These are phyloP conservation scores for Eristalinus sepulchralis DNA, from an alignment of 2,888 invertebrate species.

Conservation along the genomic window DNA sequence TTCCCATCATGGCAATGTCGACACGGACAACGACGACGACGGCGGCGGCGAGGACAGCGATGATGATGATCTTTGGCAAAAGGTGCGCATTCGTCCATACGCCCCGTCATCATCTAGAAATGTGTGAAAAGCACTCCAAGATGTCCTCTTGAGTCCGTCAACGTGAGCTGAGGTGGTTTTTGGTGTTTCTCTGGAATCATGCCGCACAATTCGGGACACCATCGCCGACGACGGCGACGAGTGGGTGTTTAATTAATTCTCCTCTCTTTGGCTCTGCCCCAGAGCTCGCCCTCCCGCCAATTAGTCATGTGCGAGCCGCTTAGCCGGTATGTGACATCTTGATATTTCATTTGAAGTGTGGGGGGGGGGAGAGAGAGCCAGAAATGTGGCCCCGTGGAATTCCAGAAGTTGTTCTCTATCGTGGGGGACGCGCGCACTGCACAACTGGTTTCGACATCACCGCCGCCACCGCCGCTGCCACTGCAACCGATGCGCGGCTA, in stretches of 20 bases:
- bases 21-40: neutral
- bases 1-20: neutral
- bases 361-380: too few species aligned
- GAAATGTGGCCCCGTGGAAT: slow-evolving; percentile 34
- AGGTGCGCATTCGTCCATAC: slow-evolving; percentile 60
- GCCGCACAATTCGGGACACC: slow-evolving; percentile 19
- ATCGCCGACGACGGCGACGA: slow-evolving; percentile 6
- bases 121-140: slow-evolving; percentile 71
- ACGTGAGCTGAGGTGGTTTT: neutral
- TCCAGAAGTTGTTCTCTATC: slow-evolving; percentile 65
- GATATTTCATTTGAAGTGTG: slow-evolving; percentile 65
- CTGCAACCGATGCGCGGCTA: slow-evolving; percentile 43
- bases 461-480: too few species aligned
- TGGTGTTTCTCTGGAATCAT: slow-evolving; percentile 3
- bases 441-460: slow-evolving; percentile 26
- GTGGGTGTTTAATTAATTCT: slow-evolving; percentile 71
- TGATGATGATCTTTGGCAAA: slow-evolving; percentile 56
- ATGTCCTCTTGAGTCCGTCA: slow-evolving; percentile 66
- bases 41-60: neutral
- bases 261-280: slow-evolving; percentile 12
- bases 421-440: slow-evolving; percentile 1
- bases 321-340: slow-evolving; percentile 62
- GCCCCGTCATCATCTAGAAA: slow-evolving; percentile 63
- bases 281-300: slow-evolving; percentile 59
- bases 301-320: slow-evolving; percentile 61